Conservation (phyloP, 2,797 vertebrate genomes). For the Darevskia mixta region DNA sequence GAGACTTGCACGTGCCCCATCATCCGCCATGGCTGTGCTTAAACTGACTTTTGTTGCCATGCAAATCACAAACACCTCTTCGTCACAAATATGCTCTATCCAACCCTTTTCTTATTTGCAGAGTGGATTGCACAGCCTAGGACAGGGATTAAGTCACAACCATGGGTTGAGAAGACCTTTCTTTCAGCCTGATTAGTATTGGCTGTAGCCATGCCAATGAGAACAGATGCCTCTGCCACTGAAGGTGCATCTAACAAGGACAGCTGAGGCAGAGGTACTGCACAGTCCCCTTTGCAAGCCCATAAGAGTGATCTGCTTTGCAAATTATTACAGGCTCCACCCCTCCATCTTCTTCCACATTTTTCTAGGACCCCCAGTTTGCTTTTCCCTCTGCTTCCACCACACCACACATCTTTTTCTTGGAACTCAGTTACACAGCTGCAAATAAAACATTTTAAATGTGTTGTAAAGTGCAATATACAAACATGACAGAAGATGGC, state of each 20-base stretch:
- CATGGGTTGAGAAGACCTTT: background rate
- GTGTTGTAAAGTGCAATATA: too few relatives aligned
- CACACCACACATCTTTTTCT: background rate
- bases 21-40: background rate
- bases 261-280: constrained; percentile 4
- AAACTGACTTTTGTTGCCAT: constrained; percentile 12
- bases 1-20: constrained; percentile 19
- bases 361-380: background rate
- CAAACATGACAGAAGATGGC: too few relatives aligned
- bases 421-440: background rate
- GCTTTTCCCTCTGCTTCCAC: fast-evolving
- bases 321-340: background rate
- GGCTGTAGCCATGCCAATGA: too few relatives aligned
- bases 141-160: background rate
- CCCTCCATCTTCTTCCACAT: background rate
- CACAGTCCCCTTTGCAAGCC: background rate
- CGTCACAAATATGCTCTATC: background rate
- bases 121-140: background rate
- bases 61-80: constrained; percentile 27
- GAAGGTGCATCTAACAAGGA: constrained; percentile 6
- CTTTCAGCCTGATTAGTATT: background rate
- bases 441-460: too few relatives aligned
- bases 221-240: background rate
- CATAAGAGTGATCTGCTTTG: background rate
- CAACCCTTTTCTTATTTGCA: background rate